phyloP scores from a whole-genome alignment of 2,113 vertebrate species.

The Lanius ludovicianus region DNA sequence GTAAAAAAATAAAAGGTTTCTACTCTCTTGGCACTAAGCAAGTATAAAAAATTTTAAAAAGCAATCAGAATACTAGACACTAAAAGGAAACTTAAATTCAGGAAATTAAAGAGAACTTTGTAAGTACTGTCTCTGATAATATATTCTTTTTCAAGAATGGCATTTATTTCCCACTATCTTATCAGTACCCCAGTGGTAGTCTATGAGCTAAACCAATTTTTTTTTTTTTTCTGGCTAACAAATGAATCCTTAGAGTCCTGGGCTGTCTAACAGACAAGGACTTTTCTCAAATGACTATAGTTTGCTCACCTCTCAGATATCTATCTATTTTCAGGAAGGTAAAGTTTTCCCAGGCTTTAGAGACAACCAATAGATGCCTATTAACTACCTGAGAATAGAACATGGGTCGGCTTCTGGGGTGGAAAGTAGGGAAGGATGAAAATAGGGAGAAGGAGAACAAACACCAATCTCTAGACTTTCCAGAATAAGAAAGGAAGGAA shows the following conservation, averaged over 20 bases:
- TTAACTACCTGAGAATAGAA: neutral
- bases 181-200: neutral
- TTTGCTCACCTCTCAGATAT: neutral
- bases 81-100: neutral
- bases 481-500: neutral
- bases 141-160: neutral
- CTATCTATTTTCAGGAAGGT: neutral
- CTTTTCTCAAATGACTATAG: neutral
- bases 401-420: neutral
- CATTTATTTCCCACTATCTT: conserved; percentile 22
- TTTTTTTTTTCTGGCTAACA: neutral
- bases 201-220: neutral
- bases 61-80: neutral
- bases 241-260: neutral
- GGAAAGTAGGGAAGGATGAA: neutral
- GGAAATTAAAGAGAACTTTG: neutral
- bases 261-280: neutral
- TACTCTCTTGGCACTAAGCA: neutral
- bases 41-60: neutral
- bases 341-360: neutral
- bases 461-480: neutral
- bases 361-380: neutral
- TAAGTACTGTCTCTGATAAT: neutral
- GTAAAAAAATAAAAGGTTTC: neutral
- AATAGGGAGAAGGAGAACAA: neutral